Conservation (phyloP, 2,113 vertebrate genomes). For the Zosterops japonicus region DNA sequence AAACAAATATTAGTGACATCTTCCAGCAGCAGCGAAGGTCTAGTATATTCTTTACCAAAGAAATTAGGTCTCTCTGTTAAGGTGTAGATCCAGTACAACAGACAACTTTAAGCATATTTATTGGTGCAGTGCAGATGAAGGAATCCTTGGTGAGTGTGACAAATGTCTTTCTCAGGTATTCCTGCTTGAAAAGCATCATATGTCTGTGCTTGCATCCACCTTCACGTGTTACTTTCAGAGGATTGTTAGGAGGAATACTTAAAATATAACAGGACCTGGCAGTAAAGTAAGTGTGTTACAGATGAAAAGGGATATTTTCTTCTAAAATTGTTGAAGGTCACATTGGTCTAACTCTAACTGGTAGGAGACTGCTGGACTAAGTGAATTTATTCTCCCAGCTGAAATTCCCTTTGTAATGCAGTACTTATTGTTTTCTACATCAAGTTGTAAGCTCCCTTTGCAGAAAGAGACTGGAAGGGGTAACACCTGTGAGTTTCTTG, state of each 20-base stretch:
- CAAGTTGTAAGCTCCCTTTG: not conserved
- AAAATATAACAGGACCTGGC: not conserved
- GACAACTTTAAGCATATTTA: not conserved
- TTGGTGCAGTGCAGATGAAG: not conserved
- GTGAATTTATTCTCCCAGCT: not conserved
- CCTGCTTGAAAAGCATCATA: not conserved
- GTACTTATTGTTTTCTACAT: not conserved
- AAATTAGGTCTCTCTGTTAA: not conserved
- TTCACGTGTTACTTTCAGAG: not conserved
- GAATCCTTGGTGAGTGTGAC: not conserved
- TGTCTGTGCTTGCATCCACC: not conserved
- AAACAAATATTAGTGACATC: not conserved
- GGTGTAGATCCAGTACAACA: not conserved
- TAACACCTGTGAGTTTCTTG: not conserved
- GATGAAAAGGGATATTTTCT: not conserved
- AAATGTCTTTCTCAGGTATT: not conserved
- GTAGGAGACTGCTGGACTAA: not conserved
- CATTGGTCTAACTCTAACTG: not conserved
- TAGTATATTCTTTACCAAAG: not conserved
- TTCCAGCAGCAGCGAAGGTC: not conserved
- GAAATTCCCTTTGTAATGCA: not conserved
- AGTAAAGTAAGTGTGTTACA: not conserved
- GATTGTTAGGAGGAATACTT: not conserved
- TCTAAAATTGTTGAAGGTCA: not conserved
- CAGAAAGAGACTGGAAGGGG: not conserved